These are phyloP conservation scores for Melinaea marsaeus DNA, from an alignment of 2,888 invertebrate species.

Conservation along the genomic window DNA sequence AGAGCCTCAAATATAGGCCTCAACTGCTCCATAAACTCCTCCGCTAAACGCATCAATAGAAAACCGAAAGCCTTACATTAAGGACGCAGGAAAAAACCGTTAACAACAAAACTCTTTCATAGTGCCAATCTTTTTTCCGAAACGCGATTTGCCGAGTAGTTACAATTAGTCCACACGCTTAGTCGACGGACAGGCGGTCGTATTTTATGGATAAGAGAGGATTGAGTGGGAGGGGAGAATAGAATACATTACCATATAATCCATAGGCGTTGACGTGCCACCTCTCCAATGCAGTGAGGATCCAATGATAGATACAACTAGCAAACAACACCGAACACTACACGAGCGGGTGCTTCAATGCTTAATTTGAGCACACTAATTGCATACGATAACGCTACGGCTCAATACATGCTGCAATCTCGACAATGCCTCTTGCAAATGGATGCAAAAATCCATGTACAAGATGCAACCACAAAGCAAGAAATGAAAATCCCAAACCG, in stretches of 20 bases:
- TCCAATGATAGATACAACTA: constrained; percentile 65
- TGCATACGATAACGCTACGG: constrained; percentile 75
- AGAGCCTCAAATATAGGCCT: constrained; percentile 97
- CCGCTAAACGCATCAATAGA: constrained; percentile 83
- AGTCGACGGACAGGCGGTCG: constrained; percentile 55
- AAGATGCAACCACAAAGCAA: constrained; percentile 65
- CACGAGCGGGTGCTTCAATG: constrained; percentile 71
- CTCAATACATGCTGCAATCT: constrained; percentile 74
- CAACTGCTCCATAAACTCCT: constrained; percentile 96
- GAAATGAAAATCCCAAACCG: constrained; percentile 68
- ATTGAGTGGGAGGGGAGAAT: constrained; percentile 66
- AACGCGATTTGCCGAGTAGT: constrained; percentile 56
- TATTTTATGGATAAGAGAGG: constrained; percentile 58
- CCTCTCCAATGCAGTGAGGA: constrained; percentile 74
- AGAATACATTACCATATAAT: constrained; percentile 73
- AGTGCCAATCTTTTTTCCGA: constrained; percentile 72
- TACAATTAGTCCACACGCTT: constrained; percentile 69
- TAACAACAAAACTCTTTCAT: constrained; percentile 58
- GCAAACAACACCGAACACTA: constrained; percentile 76
- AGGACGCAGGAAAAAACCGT: constrained; percentile 51
- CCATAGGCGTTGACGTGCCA: constrained; percentile 73
- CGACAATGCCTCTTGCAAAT: constrained; percentile 69
- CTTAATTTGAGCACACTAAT: constrained; percentile 74
- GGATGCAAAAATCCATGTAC: constrained; percentile 68
- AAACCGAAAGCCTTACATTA: constrained; percentile 69